Percentiles rank a stretch among this genome's conserved stretches.
phyloP scores from a whole-genome alignment of 2,113 vertebrate species.

The Aegotheles bennettii region DNA sequence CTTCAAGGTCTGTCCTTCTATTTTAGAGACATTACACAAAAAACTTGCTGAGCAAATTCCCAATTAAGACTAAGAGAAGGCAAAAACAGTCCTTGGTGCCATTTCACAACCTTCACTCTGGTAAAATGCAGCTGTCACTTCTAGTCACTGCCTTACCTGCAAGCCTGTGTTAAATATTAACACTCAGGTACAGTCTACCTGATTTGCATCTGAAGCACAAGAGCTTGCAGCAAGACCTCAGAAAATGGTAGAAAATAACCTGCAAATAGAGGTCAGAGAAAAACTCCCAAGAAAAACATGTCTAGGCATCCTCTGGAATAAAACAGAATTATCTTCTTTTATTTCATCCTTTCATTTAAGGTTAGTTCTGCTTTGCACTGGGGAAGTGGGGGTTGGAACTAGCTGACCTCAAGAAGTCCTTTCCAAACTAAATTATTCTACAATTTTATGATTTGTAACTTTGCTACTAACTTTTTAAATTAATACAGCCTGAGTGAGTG shows the following conservation, averaged over 20 bases:
- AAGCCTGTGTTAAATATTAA: not conserved
- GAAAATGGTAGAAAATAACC: not conserved
- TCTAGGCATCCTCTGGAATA: not conserved
- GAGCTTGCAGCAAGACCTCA: not conserved
- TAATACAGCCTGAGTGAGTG: not conserved
- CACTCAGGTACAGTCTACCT: not conserved
- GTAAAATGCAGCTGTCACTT: not conserved
- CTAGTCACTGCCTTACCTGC: not conserved
- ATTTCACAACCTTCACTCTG: not conserved
- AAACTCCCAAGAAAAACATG: not conserved
- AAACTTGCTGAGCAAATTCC: not conserved
- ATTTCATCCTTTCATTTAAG: conserved; percentile 1
- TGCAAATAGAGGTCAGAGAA: not conserved
- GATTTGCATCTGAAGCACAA: not conserved
- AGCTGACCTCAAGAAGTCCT: conserved; percentile 17
- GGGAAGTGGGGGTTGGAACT: not conserved
- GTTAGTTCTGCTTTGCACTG: not conserved
- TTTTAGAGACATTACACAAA: not conserved
- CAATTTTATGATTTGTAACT: not conserved
- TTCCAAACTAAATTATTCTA: not conserved
- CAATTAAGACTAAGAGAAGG: not conserved
- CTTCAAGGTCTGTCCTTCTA: conserved; percentile 10
- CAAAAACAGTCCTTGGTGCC: not conserved
- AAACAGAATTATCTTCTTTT: not conserved
- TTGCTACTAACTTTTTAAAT: conserved; percentile 17